These are phyloP conservation scores for Colletes latitarsis DNA, from an alignment of 1,140 invertebrate species.

Conservation along the genomic window DNA sequence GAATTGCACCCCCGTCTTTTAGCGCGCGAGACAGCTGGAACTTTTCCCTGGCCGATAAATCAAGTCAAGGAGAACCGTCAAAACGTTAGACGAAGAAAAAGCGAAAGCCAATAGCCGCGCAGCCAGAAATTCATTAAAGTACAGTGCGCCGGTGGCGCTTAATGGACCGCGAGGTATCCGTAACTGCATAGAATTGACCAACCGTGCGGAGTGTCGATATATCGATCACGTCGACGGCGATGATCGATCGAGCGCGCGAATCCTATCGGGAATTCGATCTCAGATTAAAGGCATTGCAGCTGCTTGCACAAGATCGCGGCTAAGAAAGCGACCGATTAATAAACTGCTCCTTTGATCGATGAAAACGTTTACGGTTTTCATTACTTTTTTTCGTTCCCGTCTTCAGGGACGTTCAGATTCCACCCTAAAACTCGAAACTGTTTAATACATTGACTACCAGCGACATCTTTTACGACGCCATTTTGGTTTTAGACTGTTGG, in stretches of 20 bases:
- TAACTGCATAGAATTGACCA: constrained; percentile 40
- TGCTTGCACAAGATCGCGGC: constrained; percentile 50
- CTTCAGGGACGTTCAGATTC: background rate
- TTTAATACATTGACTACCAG: too few relatives aligned
- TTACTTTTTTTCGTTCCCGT: background rate
- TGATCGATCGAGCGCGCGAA: constrained; percentile 68
- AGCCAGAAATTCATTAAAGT: constrained; percentile 48
- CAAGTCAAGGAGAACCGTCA: constrained; percentile 47
- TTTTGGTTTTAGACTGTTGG: too few relatives aligned
- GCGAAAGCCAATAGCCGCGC: constrained; percentile 20
- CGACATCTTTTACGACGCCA: too few relatives aligned
- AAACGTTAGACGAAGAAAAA: constrained; percentile 36
- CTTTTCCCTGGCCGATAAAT: constrained; percentile 41
- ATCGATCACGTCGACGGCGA: constrained; percentile 59
- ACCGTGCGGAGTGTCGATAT: constrained; percentile 32
- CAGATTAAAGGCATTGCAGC: constrained; percentile 54
- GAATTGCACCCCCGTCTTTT: background rate
- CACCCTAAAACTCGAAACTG: too few relatives aligned
- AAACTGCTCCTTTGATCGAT: constrained; percentile 42
- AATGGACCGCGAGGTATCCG: constrained; percentile 46
- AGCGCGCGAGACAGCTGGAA: constrained; percentile 8
- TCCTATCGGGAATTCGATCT: constrained; percentile 68
- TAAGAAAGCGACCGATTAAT: constrained; percentile 47
- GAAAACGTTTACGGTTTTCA: constrained; percentile 38
- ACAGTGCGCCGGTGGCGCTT: constrained; percentile 30